These are phyloP conservation scores for Neolamprologus toae DNA, from an alignment of 2,113 vertebrate species.

Conservation along the genomic window DNA sequence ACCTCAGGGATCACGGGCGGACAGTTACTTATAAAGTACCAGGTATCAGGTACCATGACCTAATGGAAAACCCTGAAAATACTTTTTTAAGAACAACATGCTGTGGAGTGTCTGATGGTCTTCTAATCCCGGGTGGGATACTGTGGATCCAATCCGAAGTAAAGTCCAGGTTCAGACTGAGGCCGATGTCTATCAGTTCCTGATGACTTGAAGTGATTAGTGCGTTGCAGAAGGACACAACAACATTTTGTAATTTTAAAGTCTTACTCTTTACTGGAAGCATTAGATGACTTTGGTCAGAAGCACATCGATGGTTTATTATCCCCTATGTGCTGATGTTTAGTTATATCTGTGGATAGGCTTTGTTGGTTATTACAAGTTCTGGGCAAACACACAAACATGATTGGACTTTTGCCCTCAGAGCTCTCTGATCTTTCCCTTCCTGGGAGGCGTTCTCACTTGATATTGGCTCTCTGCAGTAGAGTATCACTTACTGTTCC, in stretches of 20 bases:
- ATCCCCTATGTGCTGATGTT: not conserved
- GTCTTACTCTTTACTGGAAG: not conserved
- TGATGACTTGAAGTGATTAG: rapidly evolving
- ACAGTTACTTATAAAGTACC: not conserved
- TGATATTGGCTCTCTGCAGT: not conserved
- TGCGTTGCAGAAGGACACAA: not conserved
- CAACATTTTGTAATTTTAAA: not conserved
- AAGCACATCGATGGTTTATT: not conserved
- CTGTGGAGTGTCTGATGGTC: rapidly evolving
- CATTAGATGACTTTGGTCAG: not conserved
- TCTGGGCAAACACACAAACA: not conserved
- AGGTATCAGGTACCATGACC: not conserved
- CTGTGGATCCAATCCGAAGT: not conserved
- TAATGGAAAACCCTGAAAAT: not conserved
- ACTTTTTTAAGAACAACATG: rapidly evolving
- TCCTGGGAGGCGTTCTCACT: not conserved
- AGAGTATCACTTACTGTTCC: not conserved
- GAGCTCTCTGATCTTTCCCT: rapidly evolving
- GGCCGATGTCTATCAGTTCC: not conserved
- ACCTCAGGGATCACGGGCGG: rapidly evolving
- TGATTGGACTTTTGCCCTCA: not conserved
- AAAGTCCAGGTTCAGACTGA: not conserved
- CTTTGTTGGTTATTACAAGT: not conserved
- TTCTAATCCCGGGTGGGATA: not conserved
- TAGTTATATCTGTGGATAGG: not conserved